phyloP scores from a whole-genome alignment of 2,113 vertebrate species.

The Propithecus coquereli region DNA sequence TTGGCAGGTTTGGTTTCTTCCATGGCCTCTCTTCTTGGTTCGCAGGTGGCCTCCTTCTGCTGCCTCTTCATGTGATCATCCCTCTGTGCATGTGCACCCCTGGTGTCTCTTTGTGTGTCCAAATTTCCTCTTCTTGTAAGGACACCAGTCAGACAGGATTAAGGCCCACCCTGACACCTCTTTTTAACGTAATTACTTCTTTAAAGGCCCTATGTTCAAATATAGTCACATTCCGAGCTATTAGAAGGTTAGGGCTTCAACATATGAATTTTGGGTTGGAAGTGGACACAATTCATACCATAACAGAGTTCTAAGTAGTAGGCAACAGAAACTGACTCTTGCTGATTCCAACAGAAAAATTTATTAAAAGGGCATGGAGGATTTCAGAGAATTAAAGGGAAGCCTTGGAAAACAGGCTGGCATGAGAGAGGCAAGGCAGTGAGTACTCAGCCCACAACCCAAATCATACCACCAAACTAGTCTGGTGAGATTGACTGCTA shows the following conservation, averaged over 20 bases:
- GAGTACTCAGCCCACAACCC: neutral
- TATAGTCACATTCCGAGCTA: neutral
- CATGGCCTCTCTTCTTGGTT: neutral
- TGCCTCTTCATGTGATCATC: accelerated
- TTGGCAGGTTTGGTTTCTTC: neutral
- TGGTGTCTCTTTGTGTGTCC: neutral
- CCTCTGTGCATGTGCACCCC: neutral
- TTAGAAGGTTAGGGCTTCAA: neutral
- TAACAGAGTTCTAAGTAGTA: conserved; percentile 5
- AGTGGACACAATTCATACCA: neutral
- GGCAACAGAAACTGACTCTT: neutral
- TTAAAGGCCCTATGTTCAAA: neutral
- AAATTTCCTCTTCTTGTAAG: conserved; percentile 5
- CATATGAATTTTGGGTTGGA: neutral
- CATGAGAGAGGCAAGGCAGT: neutral
- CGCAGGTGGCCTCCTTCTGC: neutral
- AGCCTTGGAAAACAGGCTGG: neutral
- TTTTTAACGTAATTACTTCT: neutral
- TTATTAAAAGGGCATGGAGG: neutral
- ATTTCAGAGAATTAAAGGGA: neutral
- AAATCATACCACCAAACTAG: neutral
- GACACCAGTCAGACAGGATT: neutral
- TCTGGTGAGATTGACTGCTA: neutral
- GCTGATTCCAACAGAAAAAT: neutral
- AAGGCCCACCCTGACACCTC: neutral